These are phyloP conservation scores for Atta texana DNA, from an alignment of 1,140 invertebrate genomes.

Conservation along the genomic window DNA sequence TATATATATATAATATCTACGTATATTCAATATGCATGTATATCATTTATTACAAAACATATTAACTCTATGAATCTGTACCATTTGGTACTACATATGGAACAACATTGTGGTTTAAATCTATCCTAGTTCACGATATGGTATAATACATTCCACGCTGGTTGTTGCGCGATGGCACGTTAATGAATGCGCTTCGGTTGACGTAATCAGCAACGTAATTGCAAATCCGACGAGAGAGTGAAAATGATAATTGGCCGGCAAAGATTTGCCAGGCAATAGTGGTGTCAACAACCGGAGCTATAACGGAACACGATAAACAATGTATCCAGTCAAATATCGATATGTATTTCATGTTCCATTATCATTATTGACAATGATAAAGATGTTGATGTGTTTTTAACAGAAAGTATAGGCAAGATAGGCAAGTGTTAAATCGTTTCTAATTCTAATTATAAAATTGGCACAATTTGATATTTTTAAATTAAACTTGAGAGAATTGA, in stretches of 20 bases:
- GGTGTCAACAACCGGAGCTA: background rate
- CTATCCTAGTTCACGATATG: slow-evolving; percentile 14
- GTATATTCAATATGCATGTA: background rate
- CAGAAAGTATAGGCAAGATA: background rate
- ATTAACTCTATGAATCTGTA: background rate
- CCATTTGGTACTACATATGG: slow-evolving; percentile 12
- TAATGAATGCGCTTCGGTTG: slow-evolving; percentile 48
- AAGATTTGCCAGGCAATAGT: slow-evolving; percentile 37
- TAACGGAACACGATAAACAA: slow-evolving; percentile 23
- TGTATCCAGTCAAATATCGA: slow-evolving; percentile 40
- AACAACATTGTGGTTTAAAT: slow-evolving; percentile 19
- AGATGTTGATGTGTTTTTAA: background rate
- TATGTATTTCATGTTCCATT: background rate
- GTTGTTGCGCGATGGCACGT: slow-evolving; percentile 12
- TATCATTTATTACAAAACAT: background rate
- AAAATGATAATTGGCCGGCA: slow-evolving; percentile 53
- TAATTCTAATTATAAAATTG: background rate
- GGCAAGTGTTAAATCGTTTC: background rate
- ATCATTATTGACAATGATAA: background rate
- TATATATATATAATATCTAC: background rate
- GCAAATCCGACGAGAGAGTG: slow-evolving; percentile 36
- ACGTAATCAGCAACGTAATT: slow-evolving; percentile 28
- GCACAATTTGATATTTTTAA: background rate
- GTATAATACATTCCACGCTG: slow-evolving; percentile 45
- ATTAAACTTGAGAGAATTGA: background rate